phyloP scores from a whole-genome alignment of 2,888 invertebrate genomes.

The Isoperla grammatica region DNA sequence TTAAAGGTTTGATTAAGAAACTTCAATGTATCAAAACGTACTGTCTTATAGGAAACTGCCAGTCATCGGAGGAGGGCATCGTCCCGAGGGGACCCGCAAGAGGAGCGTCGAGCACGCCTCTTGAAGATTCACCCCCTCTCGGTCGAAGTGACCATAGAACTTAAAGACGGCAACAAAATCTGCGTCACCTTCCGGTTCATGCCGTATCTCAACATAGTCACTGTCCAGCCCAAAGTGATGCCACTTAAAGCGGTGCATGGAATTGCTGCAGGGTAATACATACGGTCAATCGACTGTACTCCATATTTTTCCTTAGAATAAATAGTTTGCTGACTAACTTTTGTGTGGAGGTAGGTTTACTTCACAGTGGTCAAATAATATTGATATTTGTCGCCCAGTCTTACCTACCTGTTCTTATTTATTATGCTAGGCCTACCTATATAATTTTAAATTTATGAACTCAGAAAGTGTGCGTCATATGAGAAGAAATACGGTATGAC shows the following conservation, averaged over 20 bases:
- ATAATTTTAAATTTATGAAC: too few relatives aligned
- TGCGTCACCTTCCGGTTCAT: constrained; percentile 64
- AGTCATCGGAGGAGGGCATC: not conserved
- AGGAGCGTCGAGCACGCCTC: constrained; percentile 61
- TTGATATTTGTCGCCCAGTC: too few relatives aligned
- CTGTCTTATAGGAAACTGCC: not conserved
- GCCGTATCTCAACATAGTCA: constrained; percentile 64
- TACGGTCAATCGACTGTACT: not conserved
- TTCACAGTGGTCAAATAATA: too few relatives aligned
- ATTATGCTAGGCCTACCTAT: too few relatives aligned
- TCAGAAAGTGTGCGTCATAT: too few relatives aligned
- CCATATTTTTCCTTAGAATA: not conserved
- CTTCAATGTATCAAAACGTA: constrained; percentile 35
- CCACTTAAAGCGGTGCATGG: constrained; percentile 52
- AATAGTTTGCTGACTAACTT: not conserved
- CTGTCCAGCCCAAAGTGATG: constrained; percentile 59
- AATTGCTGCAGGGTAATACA: constrained; percentile 51
- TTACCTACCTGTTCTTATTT: too few relatives aligned
- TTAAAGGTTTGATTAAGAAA: constrained; percentile 44
- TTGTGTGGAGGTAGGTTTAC: not conserved
- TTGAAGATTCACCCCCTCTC: constrained; percentile 67
- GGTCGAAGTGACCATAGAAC: constrained; percentile 58
- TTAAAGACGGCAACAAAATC: constrained; percentile 59
- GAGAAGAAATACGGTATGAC: too few relatives aligned
- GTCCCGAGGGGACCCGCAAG: constrained; percentile 57